A percentile compares a stretch with the other conserved stretches of the same genome.
Evolutionary conservation across 1,140 invertebrate species (phyloP).

Genomic region (Medauroidea extradentata): DNA sequence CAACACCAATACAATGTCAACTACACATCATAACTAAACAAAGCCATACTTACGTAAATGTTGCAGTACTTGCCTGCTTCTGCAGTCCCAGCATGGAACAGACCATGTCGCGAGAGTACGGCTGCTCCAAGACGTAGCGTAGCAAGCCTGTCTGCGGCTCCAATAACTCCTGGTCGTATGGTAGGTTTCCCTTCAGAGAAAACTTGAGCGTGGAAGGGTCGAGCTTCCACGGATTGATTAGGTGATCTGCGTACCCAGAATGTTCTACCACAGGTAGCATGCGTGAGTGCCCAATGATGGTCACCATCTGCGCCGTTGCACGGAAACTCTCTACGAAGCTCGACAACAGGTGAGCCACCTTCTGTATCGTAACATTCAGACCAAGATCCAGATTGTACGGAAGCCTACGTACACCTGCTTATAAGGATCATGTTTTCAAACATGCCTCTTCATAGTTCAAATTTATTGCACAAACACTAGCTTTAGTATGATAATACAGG

Average conservation of each 20-base stretch:
- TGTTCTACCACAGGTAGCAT: slow-evolving; percentile 93
- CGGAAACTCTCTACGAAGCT: slow-evolving; percentile 90
- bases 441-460: too few relatives aligned
- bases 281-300: slow-evolving; percentile 82
- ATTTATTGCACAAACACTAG: too few relatives aligned
- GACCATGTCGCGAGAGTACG: slow-evolving; percentile 94
- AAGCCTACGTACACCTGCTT: too few relatives aligned
- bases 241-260: slow-evolving; percentile 77
- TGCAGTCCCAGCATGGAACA: slow-evolving; percentile 90
- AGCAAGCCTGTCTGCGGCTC: slow-evolving; percentile 85
- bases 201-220: slow-evolving; percentile 84
- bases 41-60: background rate
- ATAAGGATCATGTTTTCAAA: too few relatives aligned
- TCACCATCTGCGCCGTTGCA: slow-evolving; percentile 90
- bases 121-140: slow-evolving; percentile 88
- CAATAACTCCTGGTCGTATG: slow-evolving; percentile 84
- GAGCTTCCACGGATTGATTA: slow-evolving; percentile 88
- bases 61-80: slow-evolving; percentile 60
- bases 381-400: too few relatives aligned
- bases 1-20: too few relatives aligned
- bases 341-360: slow-evolving; percentile 77
- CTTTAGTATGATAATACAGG: too few relatives aligned
- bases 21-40: too few relatives aligned
- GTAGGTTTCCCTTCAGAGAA: slow-evolving; percentile 83
- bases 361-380: slow-evolving; percentile 47